Evolutionary conservation across 2,797 vertebrate species (phyloP).

Genomic region (Miichthys miiuy): DNA sequence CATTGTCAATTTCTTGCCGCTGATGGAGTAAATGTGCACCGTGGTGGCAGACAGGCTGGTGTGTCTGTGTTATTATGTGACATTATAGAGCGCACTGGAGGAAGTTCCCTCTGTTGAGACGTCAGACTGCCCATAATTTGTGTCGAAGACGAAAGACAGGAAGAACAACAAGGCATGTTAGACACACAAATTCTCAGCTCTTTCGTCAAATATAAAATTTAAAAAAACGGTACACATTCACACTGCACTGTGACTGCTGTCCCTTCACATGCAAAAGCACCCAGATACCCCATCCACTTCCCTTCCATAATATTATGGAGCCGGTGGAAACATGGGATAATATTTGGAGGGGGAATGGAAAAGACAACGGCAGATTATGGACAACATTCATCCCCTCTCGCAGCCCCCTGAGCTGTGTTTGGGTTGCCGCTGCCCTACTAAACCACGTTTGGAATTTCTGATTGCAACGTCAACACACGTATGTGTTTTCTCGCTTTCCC

Average conservation of each 20-base stretch:
- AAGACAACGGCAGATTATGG: conserved; percentile 72
- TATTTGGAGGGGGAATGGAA: conserved; percentile 74
- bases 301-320: conserved; percentile 74
- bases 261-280: conserved; percentile 43
- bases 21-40: conserved; percentile 14
- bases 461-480: conserved; percentile 73
- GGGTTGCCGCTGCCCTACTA: conserved; percentile 46
- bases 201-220: conserved; percentile 1
- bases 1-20: conserved; percentile 12
- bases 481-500: conserved; percentile 55
- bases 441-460: conserved; percentile 75
- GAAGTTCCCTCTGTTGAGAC: conserved; percentile 12
- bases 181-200: conserved; percentile 12
- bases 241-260: conserved; percentile 28
- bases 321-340: conserved; percentile 77
- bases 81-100: conserved; percentile 5
- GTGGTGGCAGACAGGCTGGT: background rate
- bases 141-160: conserved; percentile 27
- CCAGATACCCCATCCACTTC: conserved; percentile 66
- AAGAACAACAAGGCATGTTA: conserved; percentile 28
- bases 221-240: background rate
- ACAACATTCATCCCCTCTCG: conserved; percentile 48
- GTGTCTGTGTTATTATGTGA: conserved; percentile 19
- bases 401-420: conserved; percentile 51
- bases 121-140: conserved; percentile 27